Evolutionary conservation across 2,888 invertebrate species (phyloP), one percentile per base, ranked within the genome.

Genomic region (Isotomurus palustris): DNA sequence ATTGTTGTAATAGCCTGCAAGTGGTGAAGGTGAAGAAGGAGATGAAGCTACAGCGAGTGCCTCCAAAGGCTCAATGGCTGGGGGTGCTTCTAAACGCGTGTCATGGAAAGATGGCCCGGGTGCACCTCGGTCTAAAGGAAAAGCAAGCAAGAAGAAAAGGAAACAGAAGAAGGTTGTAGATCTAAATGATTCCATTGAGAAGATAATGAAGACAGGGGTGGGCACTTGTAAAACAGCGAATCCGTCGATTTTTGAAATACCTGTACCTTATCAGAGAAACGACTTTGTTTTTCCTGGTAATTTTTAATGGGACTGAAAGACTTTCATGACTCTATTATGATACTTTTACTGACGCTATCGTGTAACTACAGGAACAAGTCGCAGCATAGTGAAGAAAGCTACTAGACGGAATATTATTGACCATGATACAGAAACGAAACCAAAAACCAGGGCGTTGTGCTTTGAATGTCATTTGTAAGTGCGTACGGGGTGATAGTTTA

Each of bases 191-290:
- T n/a, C n/a, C n/a, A n/a, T n/a, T n/a, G n/a, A n/a, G n/a, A n/a
- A n/a, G n/a, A n/a, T n/a, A n/a, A n/a, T n/a, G n/a, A n/a, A n/a
- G n/a, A n/a, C n/a, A n/a, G n/a, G n/a, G n/a, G 36, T 91, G 51
- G 81, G 86, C 71, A 91, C 89, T 0, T 93, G 92, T 2, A 84
- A 83, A 67, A 79, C 87, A 59, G 82, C 90, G 76, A 95, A 95
- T 78, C 94, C 95, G 0, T 83, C 82, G 69, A 91, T 94, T 77
- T 95, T 94, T 76, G 87, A 89, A 72, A 77, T 95, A 71, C 92
- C 94, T 4, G 19, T 0, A 78, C 83, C 47, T 89, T 91, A 72
- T 81, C 92, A 77, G 82, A 82, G 66, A 78, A 88, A 38, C 54
- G 25, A n/a, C 45, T 53, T 51, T 60, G 80, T 83, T 50, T 89